Evolutionary conservation across 2,888 invertebrate species (phyloP).

Genomic region (Priocnemis perturbator): DNA sequence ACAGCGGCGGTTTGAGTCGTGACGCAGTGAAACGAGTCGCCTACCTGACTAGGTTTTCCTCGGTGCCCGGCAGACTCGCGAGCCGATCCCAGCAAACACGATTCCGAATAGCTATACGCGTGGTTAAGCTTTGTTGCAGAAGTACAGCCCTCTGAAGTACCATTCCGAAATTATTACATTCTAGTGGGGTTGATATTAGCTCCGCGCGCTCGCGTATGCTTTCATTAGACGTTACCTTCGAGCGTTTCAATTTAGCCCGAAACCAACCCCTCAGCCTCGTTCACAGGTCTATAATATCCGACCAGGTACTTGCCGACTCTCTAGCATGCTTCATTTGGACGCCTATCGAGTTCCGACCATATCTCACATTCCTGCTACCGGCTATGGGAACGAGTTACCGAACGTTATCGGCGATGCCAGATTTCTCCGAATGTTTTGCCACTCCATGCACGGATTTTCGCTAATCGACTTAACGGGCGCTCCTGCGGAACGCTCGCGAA

Average conservation of each 20-base stretch:
- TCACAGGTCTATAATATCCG: constrained; percentile 73
- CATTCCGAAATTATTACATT: constrained; percentile 74
- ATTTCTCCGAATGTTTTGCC: constrained; percentile 61
- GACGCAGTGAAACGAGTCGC: constrained; percentile 7
- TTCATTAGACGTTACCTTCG: constrained; percentile 74
- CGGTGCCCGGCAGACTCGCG: constrained; percentile 16
- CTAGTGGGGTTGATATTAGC: constrained; percentile 70
- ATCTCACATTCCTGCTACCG: constrained; percentile 70
- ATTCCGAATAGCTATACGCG: constrained; percentile 55
- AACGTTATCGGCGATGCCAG: constrained; percentile 52
- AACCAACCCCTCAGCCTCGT: constrained; percentile 71
- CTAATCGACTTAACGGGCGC: constrained; percentile 40
- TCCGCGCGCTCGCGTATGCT: constrained; percentile 65
- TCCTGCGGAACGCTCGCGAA: constrained; percentile 14
- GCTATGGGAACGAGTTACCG: constrained; percentile 61
- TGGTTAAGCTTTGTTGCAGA: constrained; percentile 62
- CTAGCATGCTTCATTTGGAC: constrained; percentile 71
- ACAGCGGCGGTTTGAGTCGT: background rate
- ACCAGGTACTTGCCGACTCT: constrained; percentile 65
- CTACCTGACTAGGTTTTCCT: constrained; percentile 20
- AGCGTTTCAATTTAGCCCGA: constrained; percentile 73
- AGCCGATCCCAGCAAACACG: constrained; percentile 36
- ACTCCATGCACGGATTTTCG: constrained; percentile 50
- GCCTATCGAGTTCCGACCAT: constrained; percentile 69
- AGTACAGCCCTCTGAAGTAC: constrained; percentile 65